Evolutionary conservation across 2,797 vertebrate genomes (phyloP).

Genomic region (Acestrorhynchus altus): DNA sequence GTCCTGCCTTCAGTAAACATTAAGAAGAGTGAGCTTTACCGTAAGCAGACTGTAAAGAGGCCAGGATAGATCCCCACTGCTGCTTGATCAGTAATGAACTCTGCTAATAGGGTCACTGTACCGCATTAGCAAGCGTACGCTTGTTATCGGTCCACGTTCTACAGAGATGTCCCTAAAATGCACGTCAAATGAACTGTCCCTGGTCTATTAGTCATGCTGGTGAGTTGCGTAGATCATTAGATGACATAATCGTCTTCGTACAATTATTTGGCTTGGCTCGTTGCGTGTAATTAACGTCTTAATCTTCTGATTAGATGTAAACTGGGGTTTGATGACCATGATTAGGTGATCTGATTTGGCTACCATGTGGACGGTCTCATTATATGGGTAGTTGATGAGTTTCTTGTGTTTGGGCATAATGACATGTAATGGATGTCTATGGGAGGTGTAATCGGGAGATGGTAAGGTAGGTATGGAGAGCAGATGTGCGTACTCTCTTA

Average conservation of each 20-base stretch:
- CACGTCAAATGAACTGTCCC: conserved; percentile 49
- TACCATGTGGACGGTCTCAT: conserved; percentile 35
- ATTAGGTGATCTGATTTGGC: conserved; percentile 42
- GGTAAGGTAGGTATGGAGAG: background rate
- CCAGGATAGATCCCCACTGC: background rate
- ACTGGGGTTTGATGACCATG: conserved; percentile 45
- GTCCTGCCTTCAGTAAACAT: no score
- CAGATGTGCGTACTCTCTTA: conserved; percentile 8
- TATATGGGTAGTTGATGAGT: conserved; percentile 42
- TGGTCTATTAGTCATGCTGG: conserved; percentile 51
- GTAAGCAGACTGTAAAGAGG: no score
- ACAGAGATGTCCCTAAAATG: conserved; percentile 45
- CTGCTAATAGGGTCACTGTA: conserved; percentile 21
- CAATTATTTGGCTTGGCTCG: conserved; percentile 54
- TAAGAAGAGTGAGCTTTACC: no score
- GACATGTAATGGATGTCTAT: conserved; percentile 28
- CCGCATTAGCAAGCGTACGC: conserved; percentile 26
- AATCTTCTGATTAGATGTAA: conserved; percentile 57
- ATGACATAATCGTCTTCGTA: conserved; percentile 49
- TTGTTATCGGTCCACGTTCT: conserved; percentile 29
- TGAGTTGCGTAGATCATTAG: conserved; percentile 52
- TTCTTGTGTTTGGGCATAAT: conserved; percentile 16
- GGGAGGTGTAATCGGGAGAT: conserved; percentile 19
- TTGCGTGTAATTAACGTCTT: conserved; percentile 51
- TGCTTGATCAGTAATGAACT: conserved; percentile 4